These are phyloP conservation scores for Agrochola lychnidis DNA, from an alignment of 2,888 invertebrate genomes.

Conservation along the genomic window DNA sequence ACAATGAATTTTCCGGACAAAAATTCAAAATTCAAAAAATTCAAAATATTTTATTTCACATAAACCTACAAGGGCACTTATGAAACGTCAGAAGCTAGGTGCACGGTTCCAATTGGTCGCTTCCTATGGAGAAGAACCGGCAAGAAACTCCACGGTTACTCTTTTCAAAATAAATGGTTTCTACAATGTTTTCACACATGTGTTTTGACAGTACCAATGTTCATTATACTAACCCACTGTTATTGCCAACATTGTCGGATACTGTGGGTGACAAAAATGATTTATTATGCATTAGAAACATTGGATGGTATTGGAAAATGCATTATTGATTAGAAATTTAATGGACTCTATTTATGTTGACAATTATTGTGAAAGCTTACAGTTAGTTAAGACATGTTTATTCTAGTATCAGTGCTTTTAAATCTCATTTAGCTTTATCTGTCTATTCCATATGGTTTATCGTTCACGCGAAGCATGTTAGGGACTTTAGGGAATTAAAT, in stretches of 20 bases:
- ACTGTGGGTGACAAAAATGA: slow-evolving; percentile 24
- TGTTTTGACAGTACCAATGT: not conserved
- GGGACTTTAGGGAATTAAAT: not conserved
- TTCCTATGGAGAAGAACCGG: too few species aligned
- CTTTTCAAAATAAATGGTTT: too few species aligned
- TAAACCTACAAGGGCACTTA: too few species aligned
- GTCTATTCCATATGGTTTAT: not conserved
- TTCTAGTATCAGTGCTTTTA: slow-evolving; percentile 10
- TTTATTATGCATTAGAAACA: slow-evolving; percentile 32
- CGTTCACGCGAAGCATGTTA: not conserved
- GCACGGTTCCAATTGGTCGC: too few species aligned
- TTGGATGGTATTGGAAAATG: slow-evolving; percentile 19
- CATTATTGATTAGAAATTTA: slow-evolving; percentile 36
- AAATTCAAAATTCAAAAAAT: too few species aligned
- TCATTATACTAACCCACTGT: slow-evolving; percentile 11
- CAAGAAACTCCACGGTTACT: too few species aligned
- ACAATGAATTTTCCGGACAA: not conserved
- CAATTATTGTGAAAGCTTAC: slow-evolving; percentile 15
- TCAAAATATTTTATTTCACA: too few species aligned
- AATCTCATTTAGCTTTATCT: slow-evolving; percentile 1
- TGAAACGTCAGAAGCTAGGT: too few species aligned
- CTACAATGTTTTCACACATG: too few species aligned
- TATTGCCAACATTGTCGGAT: slow-evolving; percentile 15
- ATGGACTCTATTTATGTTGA: slow-evolving; percentile 14
- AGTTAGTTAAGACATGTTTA: not conserved